Conservation (phyloP, 2,888 invertebrate species). For the Autographa gamma region DNA sequence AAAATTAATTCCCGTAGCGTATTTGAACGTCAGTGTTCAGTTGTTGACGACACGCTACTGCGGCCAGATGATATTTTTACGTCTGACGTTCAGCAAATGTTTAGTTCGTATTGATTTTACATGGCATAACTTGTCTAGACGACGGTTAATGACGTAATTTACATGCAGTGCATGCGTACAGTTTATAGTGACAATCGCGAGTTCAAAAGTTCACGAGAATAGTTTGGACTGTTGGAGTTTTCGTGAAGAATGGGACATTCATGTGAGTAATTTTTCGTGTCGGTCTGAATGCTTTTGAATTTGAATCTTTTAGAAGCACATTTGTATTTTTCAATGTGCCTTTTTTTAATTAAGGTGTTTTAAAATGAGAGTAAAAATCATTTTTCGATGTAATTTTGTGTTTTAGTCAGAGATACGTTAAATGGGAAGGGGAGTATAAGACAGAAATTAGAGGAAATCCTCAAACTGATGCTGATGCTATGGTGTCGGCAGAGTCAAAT, state of each 20-base stretch:
- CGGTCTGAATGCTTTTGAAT: conserved; percentile 3
- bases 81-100: conserved; percentile 67
- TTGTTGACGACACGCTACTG: conserved; percentile 82
- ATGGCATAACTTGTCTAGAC: conserved; percentile 64
- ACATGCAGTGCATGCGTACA: conserved; percentile 63
- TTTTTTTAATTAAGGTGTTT: neutral
- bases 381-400: conserved; percentile 52
- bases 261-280: conserved; percentile 73
- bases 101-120: conserved; percentile 79
- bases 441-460: conserved; percentile 92
- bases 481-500: conserved; percentile 94
- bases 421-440: conserved; percentile 79
- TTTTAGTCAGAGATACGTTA: conserved; percentile 82
- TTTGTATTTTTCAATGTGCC: neutral
- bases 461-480: conserved; percentile 94
- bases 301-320: neutral
- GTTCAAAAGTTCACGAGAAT: conserved; percentile 65
- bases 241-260: conserved; percentile 75
- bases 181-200: conserved; percentile 62
- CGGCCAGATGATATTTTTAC: conserved; percentile 78
- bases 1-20: conserved; percentile 81
- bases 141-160: conserved; percentile 70
- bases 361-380: conserved; percentile 9
- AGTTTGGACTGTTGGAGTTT: conserved; percentile 36
- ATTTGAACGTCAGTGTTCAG: conserved; percentile 81